These are phyloP conservation scores for Marasmarcha lunaedactyla DNA, from an alignment of 2,888 invertebrate species.

Conservation along the genomic window DNA sequence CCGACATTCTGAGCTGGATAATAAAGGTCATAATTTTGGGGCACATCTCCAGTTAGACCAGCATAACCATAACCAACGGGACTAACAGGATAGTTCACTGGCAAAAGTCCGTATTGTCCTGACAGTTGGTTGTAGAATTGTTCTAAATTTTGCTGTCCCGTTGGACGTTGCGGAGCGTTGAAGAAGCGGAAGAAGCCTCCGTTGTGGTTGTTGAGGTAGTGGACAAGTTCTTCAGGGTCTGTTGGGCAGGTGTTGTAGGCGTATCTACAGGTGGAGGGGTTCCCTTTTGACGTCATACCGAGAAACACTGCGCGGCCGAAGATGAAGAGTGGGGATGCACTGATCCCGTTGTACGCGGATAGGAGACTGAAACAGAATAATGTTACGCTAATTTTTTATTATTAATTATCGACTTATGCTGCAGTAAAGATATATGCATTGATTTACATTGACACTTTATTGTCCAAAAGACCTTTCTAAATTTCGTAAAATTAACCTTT, in stretches of 20 bases:
- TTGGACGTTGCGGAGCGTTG: conserved; percentile 50
- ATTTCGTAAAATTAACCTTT: background rate
- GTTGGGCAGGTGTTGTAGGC: conserved; percentile 82
- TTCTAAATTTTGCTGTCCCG: conserved; percentile 31
- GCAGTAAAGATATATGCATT: background rate
- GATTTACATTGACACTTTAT: background rate
- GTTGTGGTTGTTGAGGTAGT: conserved; percentile 87
- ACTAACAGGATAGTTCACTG: conserved; percentile 6
- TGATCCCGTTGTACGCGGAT: conserved; percentile 64
- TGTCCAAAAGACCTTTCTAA: background rate
- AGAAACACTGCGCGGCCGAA: conserved; percentile 82
- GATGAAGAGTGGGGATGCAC: conserved; percentile 74
- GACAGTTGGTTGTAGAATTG: conserved; percentile 47
- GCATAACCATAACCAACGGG: conserved; percentile 16
- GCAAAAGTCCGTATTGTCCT: conserved; percentile 7
- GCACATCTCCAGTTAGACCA: conserved; percentile 6
- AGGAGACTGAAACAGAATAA: conserved; percentile 67
- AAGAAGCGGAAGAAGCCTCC: conserved; percentile 89
- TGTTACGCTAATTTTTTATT: too few relatives aligned
- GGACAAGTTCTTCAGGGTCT: conserved; percentile 77
- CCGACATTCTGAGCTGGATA: conserved; percentile 7
- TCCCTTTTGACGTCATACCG: conserved; percentile 76
- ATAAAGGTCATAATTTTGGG: conserved; percentile 13
- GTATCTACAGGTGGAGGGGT: conserved; percentile 68
- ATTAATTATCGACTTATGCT: background rate